Evolutionary conservation across 2,113 vertebrate species (phyloP).

Genomic region (Sander vitreus): DNA sequence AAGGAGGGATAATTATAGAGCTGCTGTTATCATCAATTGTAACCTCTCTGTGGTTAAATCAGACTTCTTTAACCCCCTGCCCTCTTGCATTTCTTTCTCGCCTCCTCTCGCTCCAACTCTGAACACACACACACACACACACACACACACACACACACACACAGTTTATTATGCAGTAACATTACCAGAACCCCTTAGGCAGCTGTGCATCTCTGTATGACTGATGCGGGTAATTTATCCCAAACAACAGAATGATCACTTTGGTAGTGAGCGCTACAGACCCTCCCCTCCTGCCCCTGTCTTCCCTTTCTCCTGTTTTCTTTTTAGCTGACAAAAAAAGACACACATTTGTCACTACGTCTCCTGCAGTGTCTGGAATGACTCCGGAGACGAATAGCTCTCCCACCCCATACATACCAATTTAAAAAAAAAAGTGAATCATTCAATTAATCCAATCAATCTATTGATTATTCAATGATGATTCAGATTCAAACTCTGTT

Average conservation of each 20-base stretch:
- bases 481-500: slow-evolving; percentile 18
- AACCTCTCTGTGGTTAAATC: slow-evolving; percentile 74
- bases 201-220: slow-evolving; percentile 88
- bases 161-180: slow-evolving; percentile 84
- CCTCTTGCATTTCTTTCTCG: slow-evolving; percentile 41
- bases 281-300: slow-evolving; percentile 54
- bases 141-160: slow-evolving; percentile 49
- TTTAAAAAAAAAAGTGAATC: slow-evolving; percentile 22
- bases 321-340: slow-evolving; percentile 60
- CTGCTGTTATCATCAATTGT: slow-evolving; percentile 67
- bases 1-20: slow-evolving; percentile 64
- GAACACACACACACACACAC: slow-evolving; percentile 23
- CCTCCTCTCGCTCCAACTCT: slow-evolving; percentile 16
- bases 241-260: slow-evolving; percentile 86
- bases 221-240: slow-evolving; percentile 89
- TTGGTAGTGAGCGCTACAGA: slow-evolving; percentile 72
- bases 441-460: slow-evolving; percentile 36
- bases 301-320: slow-evolving; percentile 49
- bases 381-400: slow-evolving; percentile 55
- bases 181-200: slow-evolving; percentile 83
- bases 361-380: slow-evolving; percentile 62
- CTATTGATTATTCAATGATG: slow-evolving; percentile 20
- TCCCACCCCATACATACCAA: slow-evolving; percentile 1
- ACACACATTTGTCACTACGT: slow-evolving; percentile 68
- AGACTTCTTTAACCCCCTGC: slow-evolving; percentile 69